These are phyloP conservation scores for Linyphia triangularis DNA, from an alignment of 2,888 invertebrate genomes.

Conservation along the genomic window DNA sequence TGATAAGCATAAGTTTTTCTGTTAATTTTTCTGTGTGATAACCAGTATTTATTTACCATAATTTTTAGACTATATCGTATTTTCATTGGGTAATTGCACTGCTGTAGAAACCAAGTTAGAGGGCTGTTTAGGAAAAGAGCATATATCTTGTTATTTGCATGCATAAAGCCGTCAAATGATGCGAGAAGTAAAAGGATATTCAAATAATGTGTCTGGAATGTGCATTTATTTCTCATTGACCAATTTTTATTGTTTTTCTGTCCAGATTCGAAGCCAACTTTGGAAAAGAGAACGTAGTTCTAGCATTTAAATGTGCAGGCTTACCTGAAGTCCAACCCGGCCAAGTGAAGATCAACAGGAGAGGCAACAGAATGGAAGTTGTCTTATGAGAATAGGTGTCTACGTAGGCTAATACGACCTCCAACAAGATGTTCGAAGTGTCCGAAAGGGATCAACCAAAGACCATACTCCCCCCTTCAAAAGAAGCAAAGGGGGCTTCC, in stretches of 20 bases:
- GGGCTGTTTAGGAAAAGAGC: too few species aligned
- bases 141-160: too few species aligned
- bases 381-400: slow-evolving; percentile 81
- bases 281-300: slow-evolving; percentile 88
- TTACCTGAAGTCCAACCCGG: slow-evolving; percentile 85
- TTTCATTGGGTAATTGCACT: too few species aligned
- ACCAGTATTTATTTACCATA: too few species aligned
- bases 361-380: slow-evolving; percentile 87
- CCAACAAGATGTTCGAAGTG: neutral
- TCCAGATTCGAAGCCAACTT: slow-evolving; percentile 90
- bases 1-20: too few species aligned
- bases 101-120: too few species aligned
- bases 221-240: too few species aligned
- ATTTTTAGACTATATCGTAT: too few species aligned
- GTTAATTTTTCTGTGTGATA: too few species aligned
- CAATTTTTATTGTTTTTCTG: slow-evolving; percentile 14
- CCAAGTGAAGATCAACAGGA: slow-evolving; percentile 85
- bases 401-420: slow-evolving; percentile 12
- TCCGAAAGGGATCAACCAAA: slow-evolving; percentile 6
- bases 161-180: too few species aligned
- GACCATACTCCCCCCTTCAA: neutral
- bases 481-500: neutral
- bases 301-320: slow-evolving; percentile 87
- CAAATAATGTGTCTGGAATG: too few species aligned
- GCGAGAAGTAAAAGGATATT: too few species aligned